Evolutionary conservation across 2,888 invertebrate genomes (phyloP), one percentile per base, ranked within the genome.

Genomic region (Rhyacophila evoluta): DNA sequence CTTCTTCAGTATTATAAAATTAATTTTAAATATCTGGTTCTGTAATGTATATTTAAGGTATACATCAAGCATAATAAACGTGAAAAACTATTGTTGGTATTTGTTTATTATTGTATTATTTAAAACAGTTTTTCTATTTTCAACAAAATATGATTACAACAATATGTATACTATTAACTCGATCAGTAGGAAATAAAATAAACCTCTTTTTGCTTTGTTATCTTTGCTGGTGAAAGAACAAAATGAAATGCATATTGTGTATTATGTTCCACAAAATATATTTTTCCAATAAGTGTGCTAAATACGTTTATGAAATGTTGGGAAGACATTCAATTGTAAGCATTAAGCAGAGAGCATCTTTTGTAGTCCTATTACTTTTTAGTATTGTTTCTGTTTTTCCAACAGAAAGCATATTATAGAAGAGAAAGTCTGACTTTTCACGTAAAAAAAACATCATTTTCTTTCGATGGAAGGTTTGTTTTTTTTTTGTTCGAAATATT

Each of bases 371-470:
- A 41, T 41, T 41, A 41, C 41, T 15, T 41, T 38, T 41, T 8
- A 55, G 55, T 55, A 55, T 55, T 55, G 55, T 55, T 55, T 55
- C 25, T 19, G 55, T 55, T 55, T 55, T 41, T 55, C 55, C 8
- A 19, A 19, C 55, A 55, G 55, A 12, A 8, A 55, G 0, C 55
- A 19, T 19, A 2, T 33, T 33, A 55, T 10, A 10, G 10, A 1
- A 55, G 55, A 55, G 19, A 55, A 55, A 10, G 55, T 55, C 55
- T 55, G 55, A 55, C 12, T 55, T 55, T 55, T 55, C 55, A 55
- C 19, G 55, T 55, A 19, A 55, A 33, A 41, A 39, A 55, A 55
- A 55, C 55, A 8, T 55, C 55, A 55, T 55, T 55, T 55, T 55
- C 55, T 55, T 25, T 2, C 55, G 19, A 55, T 55, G 41, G 41